Conservation (phyloP, 2,888 invertebrate species). For the Drosophila fulvimacula region DNA sequence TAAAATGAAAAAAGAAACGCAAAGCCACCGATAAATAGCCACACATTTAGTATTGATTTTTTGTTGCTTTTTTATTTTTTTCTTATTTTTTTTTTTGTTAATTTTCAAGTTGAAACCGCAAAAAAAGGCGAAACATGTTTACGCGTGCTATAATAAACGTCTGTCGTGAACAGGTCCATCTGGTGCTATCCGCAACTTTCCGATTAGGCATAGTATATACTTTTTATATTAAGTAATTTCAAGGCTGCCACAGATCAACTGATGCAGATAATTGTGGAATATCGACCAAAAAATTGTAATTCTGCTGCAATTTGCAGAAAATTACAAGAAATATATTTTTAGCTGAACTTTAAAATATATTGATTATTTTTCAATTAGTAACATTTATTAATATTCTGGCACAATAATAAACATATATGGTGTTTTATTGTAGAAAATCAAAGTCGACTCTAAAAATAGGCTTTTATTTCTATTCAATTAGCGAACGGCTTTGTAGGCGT, state of each 20-base stretch:
- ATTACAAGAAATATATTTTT: neutral
- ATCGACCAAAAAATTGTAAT: neutral
- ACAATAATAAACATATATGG: neutral
- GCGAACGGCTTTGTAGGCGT: constrained; percentile 1
- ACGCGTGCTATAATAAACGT: constrained; percentile 34
- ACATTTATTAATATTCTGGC: neutral
- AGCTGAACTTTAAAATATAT: neutral
- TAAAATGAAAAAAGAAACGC: constrained; percentile 3
- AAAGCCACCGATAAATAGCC: constrained; percentile 25
- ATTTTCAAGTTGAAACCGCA: constrained; percentile 45
- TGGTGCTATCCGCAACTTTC: constrained; percentile 28
- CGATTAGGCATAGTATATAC: constrained; percentile 3
- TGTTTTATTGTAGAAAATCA: neutral
- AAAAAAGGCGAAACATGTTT: constrained; percentile 65
- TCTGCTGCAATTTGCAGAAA: neutral
- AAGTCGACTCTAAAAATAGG: constrained; percentile 7
- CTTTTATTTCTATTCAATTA: constrained; percentile 16
- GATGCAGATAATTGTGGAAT: neutral
- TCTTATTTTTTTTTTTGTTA: constrained; percentile 6
- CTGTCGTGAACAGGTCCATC: constrained; percentile 39
- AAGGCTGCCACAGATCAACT: constrained; percentile 31
- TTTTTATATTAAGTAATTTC: constrained; percentile 11
- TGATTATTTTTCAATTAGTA: constrained; percentile 1
- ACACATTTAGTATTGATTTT: constrained; percentile 25
- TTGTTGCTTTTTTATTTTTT: constrained; percentile 2